Evolutionary conservation across 2,797 vertebrate species (phyloP).

Genomic region (Astyanax mexicanus): DNA sequence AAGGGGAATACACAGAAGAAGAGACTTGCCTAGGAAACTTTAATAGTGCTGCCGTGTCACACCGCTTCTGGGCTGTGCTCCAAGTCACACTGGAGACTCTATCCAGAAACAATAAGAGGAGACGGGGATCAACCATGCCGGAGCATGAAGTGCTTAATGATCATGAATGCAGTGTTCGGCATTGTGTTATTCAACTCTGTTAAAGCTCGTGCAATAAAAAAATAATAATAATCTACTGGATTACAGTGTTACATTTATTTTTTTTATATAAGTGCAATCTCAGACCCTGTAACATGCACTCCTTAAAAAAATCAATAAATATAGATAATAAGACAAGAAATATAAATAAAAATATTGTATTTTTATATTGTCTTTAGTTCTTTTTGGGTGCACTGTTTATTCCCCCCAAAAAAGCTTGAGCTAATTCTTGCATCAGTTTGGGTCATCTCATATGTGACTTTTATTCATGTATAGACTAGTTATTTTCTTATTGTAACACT

Average conservation of each 20-base stretch:
- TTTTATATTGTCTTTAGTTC: too few species aligned
- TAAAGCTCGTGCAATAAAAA: neutral
- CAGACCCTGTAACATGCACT: neutral
- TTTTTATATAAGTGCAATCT: neutral
- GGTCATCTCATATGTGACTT: too few species aligned
- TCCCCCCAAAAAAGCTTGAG: too few species aligned
- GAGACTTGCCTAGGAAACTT: constrained; percentile 75
- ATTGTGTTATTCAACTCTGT: constrained; percentile 47
- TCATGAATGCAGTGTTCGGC: constrained; percentile 59
- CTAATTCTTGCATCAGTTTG: too few species aligned
- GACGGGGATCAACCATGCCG: constrained; percentile 62
- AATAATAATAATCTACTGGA: neutral
- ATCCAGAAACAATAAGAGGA: constrained; percentile 68
- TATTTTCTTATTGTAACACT: too few species aligned
- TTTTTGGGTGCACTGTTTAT: too few species aligned
- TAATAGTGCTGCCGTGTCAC: constrained; percentile 74
- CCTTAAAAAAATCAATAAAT: too few species aligned
- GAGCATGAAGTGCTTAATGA: constrained; percentile 51
- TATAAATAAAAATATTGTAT: too few species aligned
- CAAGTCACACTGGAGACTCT: constrained; percentile 71
- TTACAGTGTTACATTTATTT: neutral
- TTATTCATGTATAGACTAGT: too few species aligned
- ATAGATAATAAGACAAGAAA: too few species aligned
- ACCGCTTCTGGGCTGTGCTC: constrained; percentile 69
- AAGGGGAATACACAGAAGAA: constrained; percentile 54